These are phyloP conservation scores for Notamacropus eugenii DNA, from an alignment of 2,797 vertebrate genomes.

Conservation along the genomic window DNA sequence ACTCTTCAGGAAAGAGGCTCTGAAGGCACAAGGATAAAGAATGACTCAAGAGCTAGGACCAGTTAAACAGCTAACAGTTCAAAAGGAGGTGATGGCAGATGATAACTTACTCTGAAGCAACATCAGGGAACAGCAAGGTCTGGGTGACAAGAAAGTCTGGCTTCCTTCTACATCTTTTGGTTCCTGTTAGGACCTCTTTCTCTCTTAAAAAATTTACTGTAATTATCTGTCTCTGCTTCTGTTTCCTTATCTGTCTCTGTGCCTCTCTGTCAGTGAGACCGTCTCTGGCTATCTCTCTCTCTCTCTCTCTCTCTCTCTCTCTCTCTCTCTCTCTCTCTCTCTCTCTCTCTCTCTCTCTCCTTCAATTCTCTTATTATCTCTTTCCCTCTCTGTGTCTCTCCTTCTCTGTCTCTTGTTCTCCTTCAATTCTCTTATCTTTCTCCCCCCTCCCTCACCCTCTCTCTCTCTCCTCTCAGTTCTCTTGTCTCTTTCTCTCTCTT, in stretches of 20 bases:
- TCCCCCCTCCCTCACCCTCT: background rate
- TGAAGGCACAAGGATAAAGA: background rate
- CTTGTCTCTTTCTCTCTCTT: background rate
- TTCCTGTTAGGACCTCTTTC: background rate
- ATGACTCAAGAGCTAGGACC: background rate
- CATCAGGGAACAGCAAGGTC: background rate
- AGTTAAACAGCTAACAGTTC: background rate
- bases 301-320: background rate
- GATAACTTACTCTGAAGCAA: background rate
- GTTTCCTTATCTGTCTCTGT: background rate
- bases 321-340: too few species aligned
- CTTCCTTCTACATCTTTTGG: background rate
- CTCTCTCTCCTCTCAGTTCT: background rate
- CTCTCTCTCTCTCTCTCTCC: background rate
- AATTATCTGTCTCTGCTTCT: background rate
- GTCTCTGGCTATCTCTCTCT: background rate
- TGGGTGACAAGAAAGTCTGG: background rate
- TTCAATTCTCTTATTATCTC: background rate
- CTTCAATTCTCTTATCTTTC: background rate
- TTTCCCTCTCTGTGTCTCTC: too few species aligned
- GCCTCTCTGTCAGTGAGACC: background rate
- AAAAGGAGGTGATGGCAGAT: background rate
- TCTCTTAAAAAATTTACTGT: background rate
- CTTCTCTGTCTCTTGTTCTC: background rate
- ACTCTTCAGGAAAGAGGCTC: background rate